Evolutionary conservation across 2,113 vertebrate species (phyloP).

Genomic region (Daboia siamensis): DNA sequence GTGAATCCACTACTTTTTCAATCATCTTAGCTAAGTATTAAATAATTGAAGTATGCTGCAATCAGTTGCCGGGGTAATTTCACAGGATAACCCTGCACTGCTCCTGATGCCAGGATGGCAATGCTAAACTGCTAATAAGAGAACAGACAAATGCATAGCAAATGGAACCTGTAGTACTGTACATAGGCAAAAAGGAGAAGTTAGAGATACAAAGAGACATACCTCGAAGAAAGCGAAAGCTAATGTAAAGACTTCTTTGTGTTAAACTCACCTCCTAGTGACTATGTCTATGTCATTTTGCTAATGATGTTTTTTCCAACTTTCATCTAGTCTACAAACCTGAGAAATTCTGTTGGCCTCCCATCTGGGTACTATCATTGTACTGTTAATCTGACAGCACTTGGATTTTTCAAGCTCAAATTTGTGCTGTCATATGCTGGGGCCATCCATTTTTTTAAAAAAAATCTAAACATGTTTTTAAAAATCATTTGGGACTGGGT

Average conservation of each 20-base stretch:
- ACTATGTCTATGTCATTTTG: background rate
- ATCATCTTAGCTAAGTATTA: background rate
- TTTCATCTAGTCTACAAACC: background rate
- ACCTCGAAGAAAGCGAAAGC: background rate
- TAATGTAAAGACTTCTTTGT: background rate
- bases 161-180: background rate
- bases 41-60: background rate
- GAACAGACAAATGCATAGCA: background rate
- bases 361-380: background rate
- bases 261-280: background rate
- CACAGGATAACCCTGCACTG: constrained; percentile 1
- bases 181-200: too few relatives aligned
- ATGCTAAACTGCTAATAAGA: background rate
- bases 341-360: background rate
- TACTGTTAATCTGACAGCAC: background rate
- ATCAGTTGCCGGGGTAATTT: background rate
- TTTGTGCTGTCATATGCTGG: background rate
- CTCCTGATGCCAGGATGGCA: constrained; percentile 15
- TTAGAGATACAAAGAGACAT: background rate
- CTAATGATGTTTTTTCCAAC: background rate
- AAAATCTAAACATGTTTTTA: background rate
- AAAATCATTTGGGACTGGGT: background rate
- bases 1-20: background rate
- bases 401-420: background rate
- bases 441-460: background rate